These are phyloP conservation scores for Echinarachnius parma DNA, from an alignment of 53 echinoderm and acorn worm genomes.

Conservation along the genomic window DNA sequence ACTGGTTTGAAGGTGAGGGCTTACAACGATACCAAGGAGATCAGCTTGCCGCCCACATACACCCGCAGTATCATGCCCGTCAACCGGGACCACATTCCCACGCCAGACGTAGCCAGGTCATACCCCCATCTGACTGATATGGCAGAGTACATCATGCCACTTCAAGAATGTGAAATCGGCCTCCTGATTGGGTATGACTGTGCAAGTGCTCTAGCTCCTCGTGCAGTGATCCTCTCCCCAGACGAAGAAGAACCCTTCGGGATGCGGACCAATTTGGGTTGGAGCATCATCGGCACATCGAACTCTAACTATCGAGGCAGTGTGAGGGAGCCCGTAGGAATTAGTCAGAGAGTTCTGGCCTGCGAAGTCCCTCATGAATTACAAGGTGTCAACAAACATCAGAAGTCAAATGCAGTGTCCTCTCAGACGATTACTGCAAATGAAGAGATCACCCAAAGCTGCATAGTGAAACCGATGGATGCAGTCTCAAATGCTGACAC, in stretches of 20 bases:
- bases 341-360: slow-evolving; percentile 33
- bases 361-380: slow-evolving; percentile 4
- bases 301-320: slow-evolving; percentile 17
- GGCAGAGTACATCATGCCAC: slow-evolving; percentile 38
- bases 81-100: slow-evolving; percentile 51
- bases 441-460: slow-evolving; percentile 39
- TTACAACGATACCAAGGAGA: not conserved
- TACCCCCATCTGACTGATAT: slow-evolving; percentile 41
- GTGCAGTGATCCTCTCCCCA: slow-evolving; percentile 27
- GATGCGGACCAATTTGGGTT: slow-evolving; percentile 48
- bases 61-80: slow-evolving; percentile 38
- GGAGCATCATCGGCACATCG: slow-evolving; percentile 54
- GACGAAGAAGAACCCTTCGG: slow-evolving; percentile 46
- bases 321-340: slow-evolving; percentile 27
- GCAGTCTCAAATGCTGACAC: slow-evolving; percentile 29
- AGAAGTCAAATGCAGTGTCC: not conserved
- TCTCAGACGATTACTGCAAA: not conserved
- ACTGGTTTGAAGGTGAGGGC: slow-evolving; percentile 4
- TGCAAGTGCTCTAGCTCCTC: slow-evolving; percentile 48
- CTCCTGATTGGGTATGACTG: slow-evolving; percentile 48
- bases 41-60: slow-evolving; percentile 3
- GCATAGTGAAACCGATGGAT: slow-evolving; percentile 46
- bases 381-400: not conserved
- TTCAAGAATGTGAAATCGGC: slow-evolving; percentile 45
- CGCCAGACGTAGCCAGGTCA: slow-evolving; percentile 38